These are phyloP conservation scores for Diploptera punctata DNA, from an alignment of 2,888 invertebrate genomes.

Conservation along the genomic window DNA sequence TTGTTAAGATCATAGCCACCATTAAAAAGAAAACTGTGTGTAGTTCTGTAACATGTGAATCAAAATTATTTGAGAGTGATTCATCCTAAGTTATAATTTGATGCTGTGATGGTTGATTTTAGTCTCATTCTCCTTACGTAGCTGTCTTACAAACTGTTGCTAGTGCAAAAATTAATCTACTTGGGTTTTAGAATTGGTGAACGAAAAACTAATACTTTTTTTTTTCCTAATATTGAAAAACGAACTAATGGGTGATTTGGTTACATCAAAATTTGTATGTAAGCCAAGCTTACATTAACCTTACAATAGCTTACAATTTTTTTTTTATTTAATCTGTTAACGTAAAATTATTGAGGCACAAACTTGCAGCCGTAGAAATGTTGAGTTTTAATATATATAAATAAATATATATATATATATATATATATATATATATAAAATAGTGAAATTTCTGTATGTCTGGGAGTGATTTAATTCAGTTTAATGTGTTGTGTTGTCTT, in stretches of 20 bases:
- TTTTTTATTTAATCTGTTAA: conserved; percentile 29
- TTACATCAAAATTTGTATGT: conserved; percentile 10
- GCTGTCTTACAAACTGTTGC: not conserved
- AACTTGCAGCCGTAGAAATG: conserved; percentile 25
- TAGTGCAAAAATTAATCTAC: not conserved
- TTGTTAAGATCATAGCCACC: too few species aligned
- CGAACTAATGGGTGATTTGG: conserved; percentile 22
- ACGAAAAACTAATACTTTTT: conserved; percentile 16
- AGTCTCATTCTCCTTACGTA: not conserved
- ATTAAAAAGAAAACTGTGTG: too few species aligned
- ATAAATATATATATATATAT: not conserved
- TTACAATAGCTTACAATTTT: not conserved
- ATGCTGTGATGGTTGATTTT: not conserved
- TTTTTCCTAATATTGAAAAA: not conserved
- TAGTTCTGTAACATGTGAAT: not conserved
- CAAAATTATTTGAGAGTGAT: conserved; percentile 17
- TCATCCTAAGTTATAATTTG: conserved; percentile 11
- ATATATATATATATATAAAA: too few species aligned
- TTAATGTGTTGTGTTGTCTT: too few species aligned
- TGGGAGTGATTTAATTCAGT: too few species aligned
- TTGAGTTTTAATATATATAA: not conserved
- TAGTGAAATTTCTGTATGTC: too few species aligned
- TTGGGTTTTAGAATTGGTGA: conserved; percentile 15
- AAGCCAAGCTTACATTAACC: conserved; percentile 25
- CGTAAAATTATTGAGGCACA: conserved; percentile 22